Percentiles rank a stretch among this genome's conserved stretches.
Conservation (phyloP, 2,888 invertebrate species). For the Agrypnus murinus region DNA sequence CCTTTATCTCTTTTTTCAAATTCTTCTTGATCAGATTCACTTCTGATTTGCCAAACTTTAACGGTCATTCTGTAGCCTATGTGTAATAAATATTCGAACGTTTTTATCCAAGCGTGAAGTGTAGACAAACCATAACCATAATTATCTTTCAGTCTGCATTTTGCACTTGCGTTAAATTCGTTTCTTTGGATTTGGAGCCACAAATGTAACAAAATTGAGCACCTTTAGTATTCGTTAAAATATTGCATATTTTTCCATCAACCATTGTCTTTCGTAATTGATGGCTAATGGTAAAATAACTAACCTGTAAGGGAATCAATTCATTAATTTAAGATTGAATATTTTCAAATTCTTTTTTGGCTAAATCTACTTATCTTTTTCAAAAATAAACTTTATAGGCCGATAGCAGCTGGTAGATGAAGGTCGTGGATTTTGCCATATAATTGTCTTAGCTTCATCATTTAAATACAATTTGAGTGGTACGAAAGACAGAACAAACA, state of each 20-base stretch:
- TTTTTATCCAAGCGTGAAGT: too few species aligned
- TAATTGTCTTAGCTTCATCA: background rate
- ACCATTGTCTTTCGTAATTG: background rate
- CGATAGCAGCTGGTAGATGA: background rate
- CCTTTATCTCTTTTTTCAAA: background rate
- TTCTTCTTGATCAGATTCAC: background rate
- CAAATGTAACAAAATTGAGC: background rate
- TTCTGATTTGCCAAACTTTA: background rate
- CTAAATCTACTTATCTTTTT: background rate
- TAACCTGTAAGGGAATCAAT: too few species aligned
- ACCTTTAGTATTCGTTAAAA: background rate
- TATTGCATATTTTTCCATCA: background rate
- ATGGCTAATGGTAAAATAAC: background rate
- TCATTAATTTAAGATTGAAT: background rate
- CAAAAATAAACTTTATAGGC: background rate
- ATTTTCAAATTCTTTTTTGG: background rate
- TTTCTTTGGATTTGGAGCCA: background rate
- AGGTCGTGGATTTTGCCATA: background rate
- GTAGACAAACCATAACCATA: too few species aligned
- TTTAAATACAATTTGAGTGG: background rate
- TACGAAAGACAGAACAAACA: background rate
- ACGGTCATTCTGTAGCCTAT: background rate
- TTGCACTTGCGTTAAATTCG: too few species aligned
- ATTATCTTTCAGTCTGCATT: too few species aligned
- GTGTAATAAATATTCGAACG: background rate